phyloP scores from a whole-genome alignment of 1,140 invertebrate genomes.

The Palaemon carinicauda region DNA sequence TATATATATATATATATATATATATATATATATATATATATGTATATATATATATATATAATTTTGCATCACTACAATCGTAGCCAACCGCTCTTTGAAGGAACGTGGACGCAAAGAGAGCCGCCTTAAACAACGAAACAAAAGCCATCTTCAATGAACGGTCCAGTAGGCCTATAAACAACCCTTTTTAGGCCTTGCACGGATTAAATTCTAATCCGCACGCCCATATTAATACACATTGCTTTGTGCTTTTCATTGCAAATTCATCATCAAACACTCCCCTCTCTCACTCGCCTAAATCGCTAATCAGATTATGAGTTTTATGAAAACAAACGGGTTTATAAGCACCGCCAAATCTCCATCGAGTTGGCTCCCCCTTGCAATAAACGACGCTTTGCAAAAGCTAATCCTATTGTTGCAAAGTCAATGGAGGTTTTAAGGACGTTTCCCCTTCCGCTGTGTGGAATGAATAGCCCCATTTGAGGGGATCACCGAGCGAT shows the following conservation, averaged over 20 bases:
- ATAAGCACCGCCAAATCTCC: slow-evolving; percentile 6
- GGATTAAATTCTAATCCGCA: too few species aligned
- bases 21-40: background rate
- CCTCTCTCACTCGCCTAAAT: background rate
- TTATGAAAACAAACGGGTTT: background rate
- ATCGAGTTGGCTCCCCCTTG: slow-evolving; percentile 11
- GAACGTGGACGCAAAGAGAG: too few species aligned
- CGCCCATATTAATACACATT: too few species aligned
- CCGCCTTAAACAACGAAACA: too few species aligned
- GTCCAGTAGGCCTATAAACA: too few species aligned
- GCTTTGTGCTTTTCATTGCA: background rate
- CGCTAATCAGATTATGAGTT: background rate
- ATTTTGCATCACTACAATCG: background rate
- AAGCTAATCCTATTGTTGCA: slow-evolving; percentile 50
- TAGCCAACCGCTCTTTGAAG: too few species aligned
- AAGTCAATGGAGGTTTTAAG: slow-evolving; percentile 37
- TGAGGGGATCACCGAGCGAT: slow-evolving; percentile 40
- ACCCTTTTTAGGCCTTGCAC: too few species aligned
- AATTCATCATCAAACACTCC: background rate
- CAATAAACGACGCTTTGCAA: slow-evolving; percentile 43
- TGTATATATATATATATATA: background rate
- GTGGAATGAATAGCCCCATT: slow-evolving; percentile 41
- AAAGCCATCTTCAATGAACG: too few species aligned
- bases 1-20: background rate
- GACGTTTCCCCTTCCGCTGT: slow-evolving; percentile 20